phyloP scores from a whole-genome alignment of 2,888 invertebrate genomes.

The Drosophila paucipuncta region DNA sequence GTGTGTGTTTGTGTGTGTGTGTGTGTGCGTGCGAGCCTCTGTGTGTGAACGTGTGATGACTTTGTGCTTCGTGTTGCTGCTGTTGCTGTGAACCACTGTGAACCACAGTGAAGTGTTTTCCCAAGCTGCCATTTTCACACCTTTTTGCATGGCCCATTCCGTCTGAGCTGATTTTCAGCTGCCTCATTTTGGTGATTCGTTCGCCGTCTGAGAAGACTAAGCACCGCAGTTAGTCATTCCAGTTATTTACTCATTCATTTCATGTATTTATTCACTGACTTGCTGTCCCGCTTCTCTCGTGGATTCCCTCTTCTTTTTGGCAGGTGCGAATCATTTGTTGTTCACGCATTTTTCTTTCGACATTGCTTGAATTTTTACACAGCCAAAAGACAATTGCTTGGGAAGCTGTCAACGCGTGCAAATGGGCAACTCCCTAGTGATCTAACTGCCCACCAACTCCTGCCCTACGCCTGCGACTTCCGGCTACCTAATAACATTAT shows the following conservation, averaged over 20 bases:
- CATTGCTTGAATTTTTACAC: conserved; percentile 64
- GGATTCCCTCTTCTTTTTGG: background rate
- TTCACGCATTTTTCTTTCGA: conserved; percentile 61
- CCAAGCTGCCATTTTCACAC: conserved; percentile 63
- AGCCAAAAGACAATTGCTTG: conserved; percentile 44
- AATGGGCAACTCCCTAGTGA: conserved; percentile 45
- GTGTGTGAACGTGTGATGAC: background rate
- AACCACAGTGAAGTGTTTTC: conserved; percentile 29
- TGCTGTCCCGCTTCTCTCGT: background rate
- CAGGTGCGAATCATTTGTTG: conserved; percentile 71
- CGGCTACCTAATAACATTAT: conserved; percentile 6
- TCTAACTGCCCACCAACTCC: conserved; percentile 5
- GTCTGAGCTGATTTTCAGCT: conserved; percentile 14
- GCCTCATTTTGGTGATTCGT: conserved; percentile 17
- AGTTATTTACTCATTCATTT: conserved; percentile 80
- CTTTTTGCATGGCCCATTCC: conserved; percentile 53
- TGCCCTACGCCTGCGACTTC: background rate
- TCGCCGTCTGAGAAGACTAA: conserved; percentile 45
- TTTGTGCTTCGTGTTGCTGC: background rate
- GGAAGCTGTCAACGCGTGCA: conserved; percentile 69
- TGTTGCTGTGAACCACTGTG: conserved; percentile 24
- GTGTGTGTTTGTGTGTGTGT: background rate
- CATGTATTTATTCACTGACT: conserved; percentile 74
- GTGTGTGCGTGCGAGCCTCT: background rate
- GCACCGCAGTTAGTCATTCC: conserved; percentile 73